Evolutionary conservation across 2,113 vertebrate genomes (phyloP), one percentile per base, ranked within the genome.

Genomic region (Nyctereutes procyonoides): DNA sequence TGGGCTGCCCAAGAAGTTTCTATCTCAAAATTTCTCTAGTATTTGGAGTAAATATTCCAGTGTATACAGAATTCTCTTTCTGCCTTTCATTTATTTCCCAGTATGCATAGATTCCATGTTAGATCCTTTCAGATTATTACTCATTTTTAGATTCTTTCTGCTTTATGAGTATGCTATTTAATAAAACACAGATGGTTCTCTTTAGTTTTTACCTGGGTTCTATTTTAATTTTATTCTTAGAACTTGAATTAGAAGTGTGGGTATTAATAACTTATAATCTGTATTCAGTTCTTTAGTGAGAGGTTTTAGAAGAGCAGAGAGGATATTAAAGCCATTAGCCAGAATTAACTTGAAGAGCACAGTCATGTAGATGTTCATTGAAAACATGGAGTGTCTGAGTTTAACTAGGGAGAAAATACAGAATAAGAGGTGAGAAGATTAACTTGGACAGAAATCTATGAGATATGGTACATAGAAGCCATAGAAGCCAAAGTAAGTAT

Each of bases 301-400:
- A 13, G 15, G 0, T 90, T 96, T 92, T 90, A 88, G 60, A 83
- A 96, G 22, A 87, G 13, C 30, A 73, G 48, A 14, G 26, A 63
- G 38, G 32, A 80, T 93, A 58, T 80, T 87, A 91, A 73, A 79
- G 28, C 93, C 26, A 88, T 79, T 95, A 88, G 24, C 17, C 11
- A 91, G 60, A 95, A 53, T 82, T 95, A 77, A 89, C 24, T 89
- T 76, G 92, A 62, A 96, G 76, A 84, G 38, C 82, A 95, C 62
- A 95, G 51, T 83, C 35, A 88, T 74, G 12, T 90, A 65, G 88
- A 93, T 95, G 43, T 85, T 96, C 51, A 76, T 53, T 76, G 58
- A 91, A 95, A 95, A 88, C 48, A 88, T 62, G 20, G 83, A 93
- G 20, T 90, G 35, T 24, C 89, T 86, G 67, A 91, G 48, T 67